Conservation (phyloP, 92 coral and sea anemone species). For the Epizoanthus rinbou region DNA sequence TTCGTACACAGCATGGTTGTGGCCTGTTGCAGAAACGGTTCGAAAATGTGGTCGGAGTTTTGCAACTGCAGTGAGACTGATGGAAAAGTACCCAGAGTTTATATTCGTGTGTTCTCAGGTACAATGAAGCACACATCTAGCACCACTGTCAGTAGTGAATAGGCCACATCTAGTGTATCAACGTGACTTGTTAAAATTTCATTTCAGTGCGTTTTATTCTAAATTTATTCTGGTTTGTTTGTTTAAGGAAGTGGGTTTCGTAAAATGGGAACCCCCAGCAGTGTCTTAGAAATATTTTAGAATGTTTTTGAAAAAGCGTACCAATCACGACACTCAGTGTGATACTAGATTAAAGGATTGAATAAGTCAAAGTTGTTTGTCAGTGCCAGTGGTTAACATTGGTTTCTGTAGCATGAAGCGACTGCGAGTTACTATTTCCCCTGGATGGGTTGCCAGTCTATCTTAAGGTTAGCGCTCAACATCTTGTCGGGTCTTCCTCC, state of each 20-base stretch:
- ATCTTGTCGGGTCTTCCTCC: no score
- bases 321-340: no score
- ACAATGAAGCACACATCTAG: not conserved
- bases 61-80: conserved; percentile 86
- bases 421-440: no score
- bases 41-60: conserved; percentile 98
- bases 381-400: no score
- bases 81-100: conserved; percentile 95
- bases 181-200: not conserved
- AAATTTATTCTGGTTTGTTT: not conserved
- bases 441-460: no score
- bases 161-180: not conserved
- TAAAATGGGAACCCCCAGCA: no score
- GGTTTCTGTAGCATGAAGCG: no score
- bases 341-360: no score
- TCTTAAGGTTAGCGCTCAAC: no score
- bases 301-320: no score
- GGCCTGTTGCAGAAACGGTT: conserved; percentile 96
- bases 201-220: not conserved
- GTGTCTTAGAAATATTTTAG: no score
- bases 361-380: no score
- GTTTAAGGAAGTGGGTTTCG: not conserved
- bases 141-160: not conserved
- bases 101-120: conserved; percentile 96
- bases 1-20: conserved; percentile 85